A percentile compares a stretch with the other conserved stretches of the same genome.
Evolutionary conservation across 2,797 vertebrate species (phyloP).

Genomic region (Sebastes minor): DNA sequence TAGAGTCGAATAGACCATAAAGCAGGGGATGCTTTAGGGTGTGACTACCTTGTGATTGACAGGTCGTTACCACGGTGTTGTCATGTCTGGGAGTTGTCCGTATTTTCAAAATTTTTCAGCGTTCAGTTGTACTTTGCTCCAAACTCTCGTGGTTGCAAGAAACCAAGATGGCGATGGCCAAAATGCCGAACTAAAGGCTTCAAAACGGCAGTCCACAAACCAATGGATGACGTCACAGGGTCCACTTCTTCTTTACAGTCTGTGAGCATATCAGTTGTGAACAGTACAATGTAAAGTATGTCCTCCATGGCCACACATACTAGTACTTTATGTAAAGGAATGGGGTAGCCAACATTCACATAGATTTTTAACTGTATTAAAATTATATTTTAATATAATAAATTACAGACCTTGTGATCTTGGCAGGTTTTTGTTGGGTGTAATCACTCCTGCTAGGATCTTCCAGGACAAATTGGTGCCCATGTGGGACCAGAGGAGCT

Average conservation of each 20-base stretch:
- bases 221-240: neutral
- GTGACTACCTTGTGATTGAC: no score
- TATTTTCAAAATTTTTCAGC: no score
- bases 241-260: no score
- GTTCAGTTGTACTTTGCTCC: no score
- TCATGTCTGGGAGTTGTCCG: neutral
- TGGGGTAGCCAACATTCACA: neutral
- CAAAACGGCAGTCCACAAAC: neutral
- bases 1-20: neutral
- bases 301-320: no score
- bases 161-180: no score
- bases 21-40: no score
- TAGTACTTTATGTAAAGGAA: no score
- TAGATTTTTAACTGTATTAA: neutral
- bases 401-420: neutral
- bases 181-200: rapidly evolving
- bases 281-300: neutral
- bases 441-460: neutral
- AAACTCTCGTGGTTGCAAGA: no score
- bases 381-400: neutral
- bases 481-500: neutral
- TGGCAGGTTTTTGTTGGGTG: neutral
- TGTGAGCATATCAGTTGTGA: neutral
- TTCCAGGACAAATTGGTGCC: neutral
- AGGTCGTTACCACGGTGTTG: rapidly evolving